Conservation (phyloP, 2,113 vertebrate genomes). For the Corythaeola cristata region DNA sequence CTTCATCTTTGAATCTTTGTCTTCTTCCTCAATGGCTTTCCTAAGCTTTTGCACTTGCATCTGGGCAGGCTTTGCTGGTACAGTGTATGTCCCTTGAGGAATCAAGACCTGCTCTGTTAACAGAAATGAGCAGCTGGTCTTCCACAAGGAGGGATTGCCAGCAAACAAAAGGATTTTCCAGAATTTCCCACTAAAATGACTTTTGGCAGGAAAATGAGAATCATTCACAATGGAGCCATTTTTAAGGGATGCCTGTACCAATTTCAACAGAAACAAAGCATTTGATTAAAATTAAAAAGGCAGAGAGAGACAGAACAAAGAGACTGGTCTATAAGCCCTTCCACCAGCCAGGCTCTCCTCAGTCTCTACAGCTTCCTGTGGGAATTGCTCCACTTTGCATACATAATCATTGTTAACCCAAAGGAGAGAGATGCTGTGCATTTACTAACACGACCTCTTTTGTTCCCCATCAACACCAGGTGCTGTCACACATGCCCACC, state of each 20-base stretch:
- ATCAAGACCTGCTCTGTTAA: background rate
- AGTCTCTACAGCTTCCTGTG: background rate
- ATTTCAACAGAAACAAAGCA: constrained; percentile 33
- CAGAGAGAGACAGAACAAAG: background rate
- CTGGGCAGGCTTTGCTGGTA: background rate
- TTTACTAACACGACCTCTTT: background rate
- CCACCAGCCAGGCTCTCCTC: background rate
- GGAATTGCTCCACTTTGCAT: background rate
- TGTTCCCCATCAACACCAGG: background rate
- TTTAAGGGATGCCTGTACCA: constrained; percentile 18
- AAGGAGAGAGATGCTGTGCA: background rate
- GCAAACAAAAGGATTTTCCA: constrained; percentile 42
- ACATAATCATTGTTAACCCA: too few relatives aligned
- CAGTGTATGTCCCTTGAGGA: background rate
- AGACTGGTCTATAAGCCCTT: background rate
- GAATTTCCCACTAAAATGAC: background rate
- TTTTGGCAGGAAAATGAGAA: constrained; percentile 19
- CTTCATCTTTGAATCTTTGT: background rate
- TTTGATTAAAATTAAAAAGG: constrained; percentile 16
- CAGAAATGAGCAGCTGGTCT: constrained; percentile 19
- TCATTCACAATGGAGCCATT: background rate
- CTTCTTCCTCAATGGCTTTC: background rate
- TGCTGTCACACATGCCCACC: background rate
- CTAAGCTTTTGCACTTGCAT: background rate
- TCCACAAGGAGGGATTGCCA: background rate